These are phyloP conservation scores for Diogma glabrata DNA, from an alignment of 2,888 invertebrate species.

Conservation along the genomic window DNA sequence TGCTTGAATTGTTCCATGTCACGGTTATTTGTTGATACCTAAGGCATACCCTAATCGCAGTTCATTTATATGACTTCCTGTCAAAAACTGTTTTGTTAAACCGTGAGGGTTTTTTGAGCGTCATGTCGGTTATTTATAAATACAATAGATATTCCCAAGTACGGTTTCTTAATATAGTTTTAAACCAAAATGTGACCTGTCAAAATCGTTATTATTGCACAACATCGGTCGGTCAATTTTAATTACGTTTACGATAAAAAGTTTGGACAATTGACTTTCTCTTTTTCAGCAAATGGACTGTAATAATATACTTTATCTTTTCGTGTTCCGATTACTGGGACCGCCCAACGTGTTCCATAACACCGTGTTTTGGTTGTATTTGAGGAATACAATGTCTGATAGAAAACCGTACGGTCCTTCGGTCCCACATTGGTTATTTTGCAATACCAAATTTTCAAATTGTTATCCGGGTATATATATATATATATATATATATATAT, in stretches of 20 bases:
- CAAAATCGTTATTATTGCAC: not conserved
- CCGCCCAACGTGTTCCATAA: slow-evolving; percentile 1
- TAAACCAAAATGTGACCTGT: not conserved
- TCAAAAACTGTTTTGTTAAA: not conserved
- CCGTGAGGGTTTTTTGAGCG: not conserved
- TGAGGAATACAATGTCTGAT: not conserved
- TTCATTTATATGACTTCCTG: slow-evolving; percentile 1
- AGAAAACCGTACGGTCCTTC: not conserved
- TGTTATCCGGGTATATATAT: slow-evolving; percentile 6
- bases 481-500: no score
- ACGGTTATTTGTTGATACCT: not conserved
- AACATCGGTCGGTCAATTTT: not conserved
- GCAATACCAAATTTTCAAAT: not conserved
- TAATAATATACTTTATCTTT: not conserved
- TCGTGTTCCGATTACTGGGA: slow-evolving; percentile 1
- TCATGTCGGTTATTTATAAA: slow-evolving; percentile 1
- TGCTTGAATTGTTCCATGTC: no score
- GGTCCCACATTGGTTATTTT: slow-evolving; percentile 6
- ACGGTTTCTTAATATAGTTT: not conserved
- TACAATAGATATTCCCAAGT: slow-evolving; percentile 1
- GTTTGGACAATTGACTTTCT: not conserved
- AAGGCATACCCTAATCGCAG: not conserved
- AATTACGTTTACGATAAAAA: not conserved
- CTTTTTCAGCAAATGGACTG: not conserved
- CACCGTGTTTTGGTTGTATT: not conserved